Conservation (phyloP, 37 sponge, comb jelly and placozoan species). For the Hormiphora californensis region DNA sequence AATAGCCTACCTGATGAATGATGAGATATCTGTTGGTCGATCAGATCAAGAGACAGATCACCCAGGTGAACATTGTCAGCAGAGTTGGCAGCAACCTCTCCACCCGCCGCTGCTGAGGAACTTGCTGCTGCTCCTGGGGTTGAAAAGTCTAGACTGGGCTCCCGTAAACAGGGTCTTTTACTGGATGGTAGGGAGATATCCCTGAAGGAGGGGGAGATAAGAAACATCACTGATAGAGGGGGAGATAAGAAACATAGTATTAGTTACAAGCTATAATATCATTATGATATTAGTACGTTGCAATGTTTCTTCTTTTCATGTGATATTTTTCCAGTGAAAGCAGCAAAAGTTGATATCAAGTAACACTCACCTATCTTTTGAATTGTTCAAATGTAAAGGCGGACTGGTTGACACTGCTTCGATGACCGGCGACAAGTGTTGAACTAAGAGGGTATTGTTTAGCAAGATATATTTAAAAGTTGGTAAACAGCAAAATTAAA, state of each 20-base stretch:
- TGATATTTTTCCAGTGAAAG: no score
- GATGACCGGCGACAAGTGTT: slow-evolving; percentile 6
- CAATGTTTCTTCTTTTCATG: no score
- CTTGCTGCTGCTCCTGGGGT: no score
- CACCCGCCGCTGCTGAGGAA: no score
- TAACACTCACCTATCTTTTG: neutral
- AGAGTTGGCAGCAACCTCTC: no score
- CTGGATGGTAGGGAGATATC: neutral
- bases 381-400: neutral
- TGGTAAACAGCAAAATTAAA: no score
- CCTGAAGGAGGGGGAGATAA: neutral
- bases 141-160: neutral
- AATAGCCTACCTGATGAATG: slow-evolving; percentile 33
- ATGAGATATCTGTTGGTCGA: slow-evolving; percentile 30
- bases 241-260: no score
- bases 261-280: no score
- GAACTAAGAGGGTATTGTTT: no score
- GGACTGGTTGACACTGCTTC: slow-evolving; percentile 10
- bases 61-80: neutral
- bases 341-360: neutral
- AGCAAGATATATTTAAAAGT: no score
- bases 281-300: no score
- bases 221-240: no score
- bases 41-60: neutral
- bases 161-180: slow-evolving; percentile 17